Evolutionary conservation across 2,888 invertebrate genomes (phyloP), one percentile per base, ranked within the genome.

Genomic region (Bedellia somnulentella): DNA sequence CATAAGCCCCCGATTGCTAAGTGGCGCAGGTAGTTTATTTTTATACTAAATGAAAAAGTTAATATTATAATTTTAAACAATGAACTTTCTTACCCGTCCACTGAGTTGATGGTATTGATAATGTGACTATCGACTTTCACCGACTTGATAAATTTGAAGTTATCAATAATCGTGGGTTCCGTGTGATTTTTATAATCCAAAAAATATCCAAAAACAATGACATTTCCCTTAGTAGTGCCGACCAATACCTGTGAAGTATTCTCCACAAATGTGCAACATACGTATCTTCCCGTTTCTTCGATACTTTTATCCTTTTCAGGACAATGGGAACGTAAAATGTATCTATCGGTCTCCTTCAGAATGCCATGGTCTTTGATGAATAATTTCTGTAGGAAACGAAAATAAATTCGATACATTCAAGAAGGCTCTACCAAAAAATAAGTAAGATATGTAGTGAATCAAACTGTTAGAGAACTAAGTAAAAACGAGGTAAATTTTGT

Each of bases 81-180:
- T n/a, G n/a, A n/a, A n/a, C n/a, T n/a, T n/a, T n/a, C 61, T 56
- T 41, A 81, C 80, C 70, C 68, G 41, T 81, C 81, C 15, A 73
- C 48, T 32, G 60, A 64, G 30, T 61, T 66, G 9, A 82, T 70
- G 15, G 64, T 70, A 34, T 66, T 68, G 11, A 82, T 75, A 27
- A 49, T 50, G 23, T 42, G 42, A 17, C 57, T 56, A 24, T 70
- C 47, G 3, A 80, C 46, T 41, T 67, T 78, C 18, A 81, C 43
- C 3, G 62, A 56, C 41, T 81, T 81, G 2, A 80, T 52, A 33
- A 57, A 80, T 31, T 58, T 55, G 5, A 75, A 37, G 13, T 54
- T 47, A 30, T 78, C 66, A 24, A 50, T 52, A 25, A 70, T 57
- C 2, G 43, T 33, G 5, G 13, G 8, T 15, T 48, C 44, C 0